A percentile compares a stretch with the other conserved stretches of the same genome.
These are phyloP conservation scores for Drosophila oshimai DNA, from an alignment of 1,140 invertebrate species.

Conservation along the genomic window DNA sequence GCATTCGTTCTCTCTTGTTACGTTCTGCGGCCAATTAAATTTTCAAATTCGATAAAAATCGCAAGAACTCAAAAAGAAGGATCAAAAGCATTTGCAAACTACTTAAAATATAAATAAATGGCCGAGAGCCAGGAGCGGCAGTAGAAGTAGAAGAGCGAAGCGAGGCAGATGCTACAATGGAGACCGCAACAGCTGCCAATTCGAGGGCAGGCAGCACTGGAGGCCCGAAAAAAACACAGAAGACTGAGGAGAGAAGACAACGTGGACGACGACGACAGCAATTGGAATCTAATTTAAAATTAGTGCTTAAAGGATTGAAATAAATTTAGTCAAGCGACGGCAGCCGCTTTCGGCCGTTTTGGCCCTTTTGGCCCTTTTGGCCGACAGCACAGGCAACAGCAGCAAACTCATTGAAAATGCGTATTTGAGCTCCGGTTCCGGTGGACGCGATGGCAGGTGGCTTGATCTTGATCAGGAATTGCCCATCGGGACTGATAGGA, in stretches of 20 bases:
- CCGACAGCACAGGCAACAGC: neutral
- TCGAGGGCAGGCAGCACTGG: neutral
- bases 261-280: constrained; percentile 26
- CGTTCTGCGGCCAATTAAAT: constrained; percentile 62
- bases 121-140: neutral
- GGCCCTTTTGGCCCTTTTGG: constrained; percentile 24
- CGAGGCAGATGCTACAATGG: constrained; percentile 55
- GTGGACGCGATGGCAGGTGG: constrained; percentile 60
- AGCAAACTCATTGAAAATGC: constrained; percentile 67
- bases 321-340: constrained; percentile 71
- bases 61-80: constrained; percentile 30
- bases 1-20: constrained; percentile 25
- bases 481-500: neutral
- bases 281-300: constrained; percentile 81
- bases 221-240: neutral
- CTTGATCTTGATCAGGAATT: constrained; percentile 52
- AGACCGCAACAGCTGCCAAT: constrained; percentile 64
- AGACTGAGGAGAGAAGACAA: too few relatives aligned
- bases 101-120: constrained; percentile 39
- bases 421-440: constrained; percentile 55
- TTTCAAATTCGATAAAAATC: constrained; percentile 66
- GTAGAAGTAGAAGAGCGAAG: constrained; percentile 20
- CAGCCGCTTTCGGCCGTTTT: constrained; percentile 27
- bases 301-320: constrained; percentile 80
- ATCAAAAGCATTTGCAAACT: constrained; percentile 40